Base-by-base conservation (phyloP, 2,113 vertebrate species). In the Megaceryle torquata region DNA sequence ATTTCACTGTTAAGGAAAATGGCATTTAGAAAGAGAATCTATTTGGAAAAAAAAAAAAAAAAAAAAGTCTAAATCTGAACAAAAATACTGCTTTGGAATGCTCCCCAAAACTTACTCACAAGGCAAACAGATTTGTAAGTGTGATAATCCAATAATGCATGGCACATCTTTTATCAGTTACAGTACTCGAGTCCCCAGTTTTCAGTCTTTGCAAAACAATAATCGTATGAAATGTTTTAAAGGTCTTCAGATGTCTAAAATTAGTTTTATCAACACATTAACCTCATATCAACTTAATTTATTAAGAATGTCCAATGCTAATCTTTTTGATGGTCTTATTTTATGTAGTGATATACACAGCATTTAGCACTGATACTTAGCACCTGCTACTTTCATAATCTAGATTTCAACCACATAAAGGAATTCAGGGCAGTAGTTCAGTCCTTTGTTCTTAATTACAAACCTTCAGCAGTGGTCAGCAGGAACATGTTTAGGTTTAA, bases 281-380 rank as follows among this genome's bases (percentile, higher is more conserved):
- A 98, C 97, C 97, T 98, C 98, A 98, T 98, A 98, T 98, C 98
- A 98, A 98, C 97, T 98, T 98, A 98, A 98, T 98, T 98, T 98
- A 97, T 98, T 98, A 98, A 98, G 97, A 57, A 97, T 98, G 98
- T 98, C 98, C 98, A 98, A 98, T 98, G 97, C 97, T 98, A 98
- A 98, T 97, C 96, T 96, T 98, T 98, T 97, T 97, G 91, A 96
- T 98, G 89, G 98, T 98, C 97, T 98, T 98, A 97, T 98, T 97
- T 94, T 98, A 98, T 88, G 97, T 98, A 98, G 97, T 98, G 98
- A 98, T 98, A 98, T 98, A 98, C 98, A 98, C 98, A 98, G 98
- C 98, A 98, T 98, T 98, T 98, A 98, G 98, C 98, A 98, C 98
- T 98, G 98, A 98, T 98, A 98, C 97, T 98, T 98, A 98, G 98